Base-by-base conservation (phyloP, 2,888 invertebrate species). In the Ennomos fuscantarius region DNA sequence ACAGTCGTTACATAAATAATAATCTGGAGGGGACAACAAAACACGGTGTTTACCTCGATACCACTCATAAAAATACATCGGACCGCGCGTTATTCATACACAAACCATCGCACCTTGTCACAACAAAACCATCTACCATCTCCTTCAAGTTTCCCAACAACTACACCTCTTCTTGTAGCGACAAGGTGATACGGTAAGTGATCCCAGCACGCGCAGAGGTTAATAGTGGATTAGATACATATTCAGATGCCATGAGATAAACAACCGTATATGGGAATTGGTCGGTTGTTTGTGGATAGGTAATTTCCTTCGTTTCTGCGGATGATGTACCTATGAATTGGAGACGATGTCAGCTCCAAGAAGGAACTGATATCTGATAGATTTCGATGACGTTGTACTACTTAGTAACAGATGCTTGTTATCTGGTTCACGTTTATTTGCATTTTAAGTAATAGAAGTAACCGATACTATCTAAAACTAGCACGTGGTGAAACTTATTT, bases 1-100 rank as follows among this genome's bases (percentile, higher is more conserved):
- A 91, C 82, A 85, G 85, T 81, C 89, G 89, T 91, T 84, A 89
- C 90, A 91, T 91, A 89, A 91, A 91, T 88, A 90, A 89, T 86
- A 85, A 81, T 76, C 66, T 72, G 68, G 62, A 69, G 75, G 73
- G 78, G 76, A 81, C 80, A 81, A 83, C 82, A 82, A 80, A 79
- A 79, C 79, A 79, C 79, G 68, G 80, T 87, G 88, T 86, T 88
- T 86, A 87, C 86, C 84, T 85, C 84, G 69, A 53, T 52, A 52
- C 52, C 67, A 52, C 64, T 65, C 75, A 74, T 76, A 81, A 77
- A 78, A 78, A 78, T 80, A 79, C 76, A 76, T 76, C 73, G 71
- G 66, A 63, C 50, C 62, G 50, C 63, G 72, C 71, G 69, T 78
- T 79, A 81, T 76, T 80, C 76, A 79, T 72, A 47, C 43, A 50